Evolutionary conservation across 2,113 vertebrate genomes (phyloP).

Genomic region (Odontophorus gujanensis): DNA sequence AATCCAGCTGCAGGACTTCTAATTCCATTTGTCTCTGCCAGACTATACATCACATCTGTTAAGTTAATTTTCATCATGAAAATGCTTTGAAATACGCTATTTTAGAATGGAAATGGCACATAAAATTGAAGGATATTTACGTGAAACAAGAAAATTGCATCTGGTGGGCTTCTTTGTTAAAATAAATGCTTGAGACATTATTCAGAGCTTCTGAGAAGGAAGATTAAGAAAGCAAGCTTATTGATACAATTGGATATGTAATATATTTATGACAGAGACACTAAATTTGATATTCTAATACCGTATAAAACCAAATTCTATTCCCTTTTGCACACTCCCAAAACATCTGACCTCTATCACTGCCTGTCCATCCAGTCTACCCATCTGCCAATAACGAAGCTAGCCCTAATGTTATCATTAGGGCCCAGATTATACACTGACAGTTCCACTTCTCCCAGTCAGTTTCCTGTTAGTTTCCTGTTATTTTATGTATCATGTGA

Average conservation of each 20-base stretch:
- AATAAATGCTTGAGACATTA: neutral
- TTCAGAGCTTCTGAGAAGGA: neutral
- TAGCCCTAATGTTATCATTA: fast-evolving
- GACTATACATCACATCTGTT: neutral
- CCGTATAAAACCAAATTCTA: neutral
- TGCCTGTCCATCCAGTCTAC: neutral
- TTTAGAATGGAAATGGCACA: neutral
- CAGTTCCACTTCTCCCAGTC: neutral
- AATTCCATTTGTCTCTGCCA: neutral
- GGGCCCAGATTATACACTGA: neutral
- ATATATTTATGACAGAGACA: neutral
- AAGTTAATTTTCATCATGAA: neutral
- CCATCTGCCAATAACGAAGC: neutral
- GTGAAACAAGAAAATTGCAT: constrained; percentile 3
- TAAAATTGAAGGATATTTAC: constrained; percentile 11
- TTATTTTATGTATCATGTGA: neutral
- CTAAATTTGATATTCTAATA: neutral
- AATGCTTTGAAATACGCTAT: constrained; percentile 2
- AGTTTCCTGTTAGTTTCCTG: neutral
- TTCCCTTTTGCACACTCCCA: neutral
- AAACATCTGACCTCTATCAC: neutral
- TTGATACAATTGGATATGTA: neutral
- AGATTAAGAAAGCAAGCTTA: neutral
- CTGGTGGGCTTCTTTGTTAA: neutral
- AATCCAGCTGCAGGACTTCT: neutral